A percentile compares a stretch with the other conserved stretches of the same genome.
These are phyloP conservation scores for Athalia rosae DNA, from an alignment of 2,888 invertebrate species.

Conservation along the genomic window DNA sequence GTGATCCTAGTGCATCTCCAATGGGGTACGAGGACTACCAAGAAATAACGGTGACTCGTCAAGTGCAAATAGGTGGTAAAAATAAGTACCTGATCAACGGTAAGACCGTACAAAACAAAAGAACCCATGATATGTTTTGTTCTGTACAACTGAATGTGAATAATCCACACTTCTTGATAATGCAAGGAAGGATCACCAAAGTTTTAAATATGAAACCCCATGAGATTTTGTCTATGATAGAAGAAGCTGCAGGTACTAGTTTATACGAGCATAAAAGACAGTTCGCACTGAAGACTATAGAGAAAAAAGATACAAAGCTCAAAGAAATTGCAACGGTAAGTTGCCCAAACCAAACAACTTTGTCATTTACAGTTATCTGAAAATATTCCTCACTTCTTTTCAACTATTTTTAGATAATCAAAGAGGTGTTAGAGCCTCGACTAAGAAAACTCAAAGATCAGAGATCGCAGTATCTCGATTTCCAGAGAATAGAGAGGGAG, in stretches of 20 bases:
- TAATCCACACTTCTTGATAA: constrained; percentile 99
- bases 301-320: constrained; percentile 94
- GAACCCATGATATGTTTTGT: constrained; percentile 95
- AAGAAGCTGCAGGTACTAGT: constrained; percentile 98
- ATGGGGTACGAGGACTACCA: constrained; percentile 92
- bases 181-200: constrained; percentile 99
- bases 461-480: constrained; percentile 88
- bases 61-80: constrained; percentile 91
- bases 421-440: constrained; percentile 93
- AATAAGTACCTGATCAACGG: constrained; percentile 97
- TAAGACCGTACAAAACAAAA: constrained; percentile 89
- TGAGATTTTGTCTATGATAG: constrained; percentile 98
- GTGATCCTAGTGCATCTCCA: constrained; percentile 86
- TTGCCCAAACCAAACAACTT: background rate
- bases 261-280: constrained; percentile 97
- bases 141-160: constrained; percentile 98
- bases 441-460: constrained; percentile 90
- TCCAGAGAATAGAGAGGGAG: constrained; percentile 89
- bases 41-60: constrained; percentile 94
- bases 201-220: constrained; percentile 99
- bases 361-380: background rate
- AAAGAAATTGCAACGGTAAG: constrained; percentile 79
- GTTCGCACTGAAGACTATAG: constrained; percentile 89
- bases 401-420: constrained; percentile 76
- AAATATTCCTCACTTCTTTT: constrained; percentile 1